phyloP scores from a whole-genome alignment of 92 coral and sea anemone genomes.

The Heteractis magnifica region DNA sequence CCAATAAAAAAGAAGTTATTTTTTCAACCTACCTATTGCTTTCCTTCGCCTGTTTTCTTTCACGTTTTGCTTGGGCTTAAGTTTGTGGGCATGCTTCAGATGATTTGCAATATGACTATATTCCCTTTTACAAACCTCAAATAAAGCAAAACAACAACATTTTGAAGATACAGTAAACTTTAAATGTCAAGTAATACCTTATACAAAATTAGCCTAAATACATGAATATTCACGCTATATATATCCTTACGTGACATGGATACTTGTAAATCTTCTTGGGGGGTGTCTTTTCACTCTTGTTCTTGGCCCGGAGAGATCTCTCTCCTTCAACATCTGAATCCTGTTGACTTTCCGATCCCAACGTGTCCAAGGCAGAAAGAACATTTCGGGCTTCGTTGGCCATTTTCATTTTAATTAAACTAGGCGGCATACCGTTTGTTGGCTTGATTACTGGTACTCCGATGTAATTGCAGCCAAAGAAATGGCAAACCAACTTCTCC shows the following conservation, averaged over 20 bases:
- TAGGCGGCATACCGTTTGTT: background rate
- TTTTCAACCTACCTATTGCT: background rate
- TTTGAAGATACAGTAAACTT: too few species aligned
- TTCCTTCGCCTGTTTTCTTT: background rate
- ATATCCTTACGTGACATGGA: background rate
- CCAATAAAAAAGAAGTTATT: too few species aligned
- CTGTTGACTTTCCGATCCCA: too few species aligned
- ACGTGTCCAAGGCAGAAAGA: too few species aligned
- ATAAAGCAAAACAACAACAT: background rate
- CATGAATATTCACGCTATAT: too few species aligned
- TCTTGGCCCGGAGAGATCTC: too few species aligned
- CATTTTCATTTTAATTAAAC: conserved; percentile 13
- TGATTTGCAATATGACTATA: background rate
- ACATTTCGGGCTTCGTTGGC: background rate
- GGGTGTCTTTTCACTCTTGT: too few species aligned
- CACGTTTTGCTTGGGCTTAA: background rate
- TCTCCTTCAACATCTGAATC: too few species aligned
- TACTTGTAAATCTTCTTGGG: too few species aligned
- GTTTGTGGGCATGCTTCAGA: background rate
- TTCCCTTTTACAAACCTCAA: background rate
- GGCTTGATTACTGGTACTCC: background rate
- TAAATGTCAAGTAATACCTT: too few species aligned
- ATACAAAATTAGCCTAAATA: too few species aligned
- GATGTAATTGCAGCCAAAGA: background rate
- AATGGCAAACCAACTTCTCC: background rate